These are phyloP conservation scores for Arion vulgaris DNA, from an alignment of 1,140 invertebrate species.

Conservation along the genomic window DNA sequence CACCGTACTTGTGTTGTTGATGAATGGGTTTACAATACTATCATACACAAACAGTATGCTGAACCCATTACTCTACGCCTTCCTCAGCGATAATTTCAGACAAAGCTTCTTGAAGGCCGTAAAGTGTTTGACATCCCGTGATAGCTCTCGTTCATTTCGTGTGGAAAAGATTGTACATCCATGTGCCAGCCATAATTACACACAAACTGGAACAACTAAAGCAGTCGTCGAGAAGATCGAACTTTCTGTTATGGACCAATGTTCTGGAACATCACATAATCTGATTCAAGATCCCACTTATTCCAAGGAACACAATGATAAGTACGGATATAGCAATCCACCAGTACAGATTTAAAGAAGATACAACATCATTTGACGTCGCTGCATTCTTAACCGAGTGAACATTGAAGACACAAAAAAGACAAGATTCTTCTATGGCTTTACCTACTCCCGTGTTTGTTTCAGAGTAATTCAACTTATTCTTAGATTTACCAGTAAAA, in stretches of 20 bases:
- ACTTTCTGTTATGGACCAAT: slow-evolving; percentile 42
- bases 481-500: no score
- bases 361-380: no score
- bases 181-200: slow-evolving; percentile 47
- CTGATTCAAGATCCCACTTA: neutral
- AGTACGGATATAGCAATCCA: slow-evolving; percentile 32
- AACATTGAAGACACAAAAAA: no score
- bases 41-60: slow-evolving; percentile 78
- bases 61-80: slow-evolving; percentile 86
- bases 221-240: slow-evolving; percentile 44
- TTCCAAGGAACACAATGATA: neutral
- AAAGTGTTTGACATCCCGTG: slow-evolving; percentile 67
- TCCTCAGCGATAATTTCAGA: slow-evolving; percentile 85
- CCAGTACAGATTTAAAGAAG: slow-evolving; percentile 31
- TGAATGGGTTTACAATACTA: slow-evolving; percentile 65
- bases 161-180: slow-evolving; percentile 93
- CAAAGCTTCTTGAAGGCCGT: slow-evolving; percentile 84
- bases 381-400: no score
- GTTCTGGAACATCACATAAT: neutral
- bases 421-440: no score
- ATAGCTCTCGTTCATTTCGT: slow-evolving; percentile 75
- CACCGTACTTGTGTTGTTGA: slow-evolving; percentile 51
- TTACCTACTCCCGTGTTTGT: no score
- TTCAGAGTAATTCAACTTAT: no score
- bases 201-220: slow-evolving; percentile 12